These are phyloP conservation scores for Amniataba percoides DNA, from an alignment of 2,797 vertebrate species.

Conservation along the genomic window DNA sequence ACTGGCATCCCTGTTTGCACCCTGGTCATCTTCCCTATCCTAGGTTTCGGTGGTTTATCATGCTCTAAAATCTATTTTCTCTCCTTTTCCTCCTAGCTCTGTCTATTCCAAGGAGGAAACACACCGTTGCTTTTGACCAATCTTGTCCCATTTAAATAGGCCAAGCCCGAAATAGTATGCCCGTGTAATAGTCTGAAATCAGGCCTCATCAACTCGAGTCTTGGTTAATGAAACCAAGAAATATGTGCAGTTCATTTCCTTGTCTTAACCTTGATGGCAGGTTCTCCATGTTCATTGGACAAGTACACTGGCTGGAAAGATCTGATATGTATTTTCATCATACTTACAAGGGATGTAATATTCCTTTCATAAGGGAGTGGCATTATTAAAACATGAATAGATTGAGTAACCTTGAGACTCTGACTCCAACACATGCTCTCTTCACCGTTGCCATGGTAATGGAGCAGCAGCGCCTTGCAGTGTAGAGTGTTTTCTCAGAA, in stretches of 20 bases:
- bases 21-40: not conserved
- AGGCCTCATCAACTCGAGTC: constrained; percentile 55
- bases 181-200: constrained; percentile 57
- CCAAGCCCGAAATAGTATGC: constrained; percentile 58
- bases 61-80: not conserved
- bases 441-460: constrained; percentile 84
- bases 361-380: constrained; percentile 72
- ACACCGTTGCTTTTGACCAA: constrained; percentile 48
- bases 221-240: constrained; percentile 56
- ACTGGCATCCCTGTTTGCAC: not conserved
- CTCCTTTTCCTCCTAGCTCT: constrained; percentile 15
- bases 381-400: constrained; percentile 82
- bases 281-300: constrained; percentile 52
- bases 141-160: constrained; percentile 65
- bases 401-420: constrained; percentile 85
- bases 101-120: constrained; percentile 47
- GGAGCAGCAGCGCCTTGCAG: constrained; percentile 71
- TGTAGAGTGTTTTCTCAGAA: constrained; percentile 56
- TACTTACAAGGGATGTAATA: constrained; percentile 71
- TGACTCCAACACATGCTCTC: constrained; percentile 69
- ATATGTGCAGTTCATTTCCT: constrained; percentile 69
- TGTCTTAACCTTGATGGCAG: constrained; percentile 56
- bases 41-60: constrained; percentile 6
- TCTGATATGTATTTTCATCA: constrained; percentile 76
- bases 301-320: constrained; percentile 41